Evolutionary conservation across 2,888 invertebrate genomes (phyloP).

Genomic region (Cephus nigrinus): DNA sequence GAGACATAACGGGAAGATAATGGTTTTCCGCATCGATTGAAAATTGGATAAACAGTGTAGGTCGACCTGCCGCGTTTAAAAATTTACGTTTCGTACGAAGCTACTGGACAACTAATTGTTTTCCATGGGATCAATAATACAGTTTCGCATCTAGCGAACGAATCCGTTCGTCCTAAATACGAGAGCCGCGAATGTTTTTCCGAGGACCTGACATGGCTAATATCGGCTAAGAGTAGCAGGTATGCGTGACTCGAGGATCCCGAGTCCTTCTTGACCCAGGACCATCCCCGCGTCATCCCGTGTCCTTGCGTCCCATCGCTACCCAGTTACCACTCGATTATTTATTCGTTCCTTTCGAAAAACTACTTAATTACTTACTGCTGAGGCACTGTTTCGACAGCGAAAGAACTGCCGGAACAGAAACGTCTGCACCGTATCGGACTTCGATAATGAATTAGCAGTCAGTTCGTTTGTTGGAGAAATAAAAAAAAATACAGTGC

Average conservation of each 20-base stretch:
- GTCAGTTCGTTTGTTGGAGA: slow-evolving; percentile 19
- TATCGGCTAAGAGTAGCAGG: neutral
- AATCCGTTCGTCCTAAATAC: neutral
- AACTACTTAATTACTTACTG: neutral
- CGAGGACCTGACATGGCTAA: neutral
- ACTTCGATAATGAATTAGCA: slow-evolving; percentile 29
- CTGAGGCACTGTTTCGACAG: neutral
- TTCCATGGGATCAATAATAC: neutral
- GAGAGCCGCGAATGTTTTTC: neutral
- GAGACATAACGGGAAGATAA: neutral
- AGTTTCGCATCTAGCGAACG: neutral
- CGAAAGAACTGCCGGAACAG: neutral
- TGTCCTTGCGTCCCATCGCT: neutral
- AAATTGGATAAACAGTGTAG: neutral
- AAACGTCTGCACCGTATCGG: neutral
- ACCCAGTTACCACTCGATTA: neutral
- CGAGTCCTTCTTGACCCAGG: neutral
- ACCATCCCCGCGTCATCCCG: neutral
- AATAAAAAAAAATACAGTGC: slow-evolving; percentile 22
- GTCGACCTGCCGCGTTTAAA: neutral
- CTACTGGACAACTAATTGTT: neutral
- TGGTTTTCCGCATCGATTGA: neutral
- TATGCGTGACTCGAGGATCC: neutral
- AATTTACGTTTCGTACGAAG: neutral
- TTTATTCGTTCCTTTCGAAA: neutral